Percentiles rank a stretch among this genome's conserved stretches.
Evolutionary conservation across 2,113 vertebrate genomes (phyloP).

Genomic region (Ramphastos sulfuratus): DNA sequence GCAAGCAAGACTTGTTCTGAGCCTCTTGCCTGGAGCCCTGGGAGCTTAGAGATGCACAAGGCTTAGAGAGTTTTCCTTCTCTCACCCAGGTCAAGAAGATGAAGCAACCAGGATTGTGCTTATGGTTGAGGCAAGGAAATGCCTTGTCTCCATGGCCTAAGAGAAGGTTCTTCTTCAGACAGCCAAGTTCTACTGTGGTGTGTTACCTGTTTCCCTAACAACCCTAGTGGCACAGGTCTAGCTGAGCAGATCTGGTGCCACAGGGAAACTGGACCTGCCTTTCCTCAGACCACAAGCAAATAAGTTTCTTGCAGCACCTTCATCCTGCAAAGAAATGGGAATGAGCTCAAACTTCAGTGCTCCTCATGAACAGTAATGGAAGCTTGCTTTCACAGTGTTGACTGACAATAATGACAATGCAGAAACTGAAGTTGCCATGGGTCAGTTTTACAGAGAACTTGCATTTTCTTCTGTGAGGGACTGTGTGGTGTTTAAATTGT

Average conservation of each 20-base stretch:
- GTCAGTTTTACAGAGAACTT: background rate
- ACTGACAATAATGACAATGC: background rate
- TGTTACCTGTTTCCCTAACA: background rate
- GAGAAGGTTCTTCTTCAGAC: background rate
- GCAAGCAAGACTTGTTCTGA: background rate
- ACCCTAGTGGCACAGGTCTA: background rate
- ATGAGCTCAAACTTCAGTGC: background rate
- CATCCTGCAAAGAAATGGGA: background rate
- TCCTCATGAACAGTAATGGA: background rate
- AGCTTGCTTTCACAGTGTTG: background rate
- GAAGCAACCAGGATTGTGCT: background rate
- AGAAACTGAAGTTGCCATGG: background rate
- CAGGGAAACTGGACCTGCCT: background rate
- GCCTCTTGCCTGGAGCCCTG: background rate
- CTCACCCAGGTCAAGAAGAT: background rate
- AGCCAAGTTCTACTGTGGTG: background rate
- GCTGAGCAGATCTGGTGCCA: background rate
- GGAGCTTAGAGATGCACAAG: background rate
- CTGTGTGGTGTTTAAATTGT: background rate
- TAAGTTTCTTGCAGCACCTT: background rate
- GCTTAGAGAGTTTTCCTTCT: background rate
- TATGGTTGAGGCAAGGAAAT: background rate
- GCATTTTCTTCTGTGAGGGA: background rate
- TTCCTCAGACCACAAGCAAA: background rate
- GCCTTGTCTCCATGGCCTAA: background rate